These are phyloP conservation scores for Folsomia manolachei DNA, from an alignment of 2,888 invertebrate species.

Conservation along the genomic window DNA sequence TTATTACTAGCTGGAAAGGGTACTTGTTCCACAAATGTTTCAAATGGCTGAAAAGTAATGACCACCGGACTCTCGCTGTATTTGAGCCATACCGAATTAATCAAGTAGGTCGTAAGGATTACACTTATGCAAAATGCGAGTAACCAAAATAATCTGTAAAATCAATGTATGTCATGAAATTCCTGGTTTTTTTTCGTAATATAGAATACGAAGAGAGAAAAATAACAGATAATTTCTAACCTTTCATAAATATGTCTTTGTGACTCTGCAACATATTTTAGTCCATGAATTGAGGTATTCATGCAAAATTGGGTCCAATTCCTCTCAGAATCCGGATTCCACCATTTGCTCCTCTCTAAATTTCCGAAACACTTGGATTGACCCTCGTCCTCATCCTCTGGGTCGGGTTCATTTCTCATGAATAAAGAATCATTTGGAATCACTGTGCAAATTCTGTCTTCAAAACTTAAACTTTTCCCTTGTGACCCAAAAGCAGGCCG, in stretches of 20 bases:
- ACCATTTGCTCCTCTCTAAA: constrained; percentile 14
- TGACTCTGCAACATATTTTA: constrained; percentile 27
- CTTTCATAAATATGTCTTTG: constrained; percentile 28
- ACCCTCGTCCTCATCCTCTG: background rate
- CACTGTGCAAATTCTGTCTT: background rate
- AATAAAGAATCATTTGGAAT: constrained; percentile 2
- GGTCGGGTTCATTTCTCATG: background rate
- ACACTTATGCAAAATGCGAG: constrained; percentile 30
- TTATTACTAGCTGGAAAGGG: constrained; percentile 41
- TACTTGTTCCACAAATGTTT: constrained; percentile 36
- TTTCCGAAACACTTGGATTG: background rate
- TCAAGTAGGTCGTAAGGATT: constrained; percentile 26
- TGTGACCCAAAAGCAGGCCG: background rate
- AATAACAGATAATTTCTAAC: too few relatives aligned
- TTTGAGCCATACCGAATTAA: constrained; percentile 34
- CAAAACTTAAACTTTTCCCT: constrained; percentile 3
- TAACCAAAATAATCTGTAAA: too few relatives aligned
- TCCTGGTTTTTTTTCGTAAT: too few relatives aligned
- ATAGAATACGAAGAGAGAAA: too few relatives aligned
- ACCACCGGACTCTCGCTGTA: constrained; percentile 42
- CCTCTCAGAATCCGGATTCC: constrained; percentile 26
- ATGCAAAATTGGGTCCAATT: constrained; percentile 19
- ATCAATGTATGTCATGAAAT: too few relatives aligned
- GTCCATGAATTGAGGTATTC: constrained; percentile 33
- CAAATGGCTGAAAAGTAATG: constrained; percentile 42